Percentiles rank a stretch among this genome's conserved stretches.
phyloP scores from a whole-genome alignment of 2,113 vertebrate species.

The Parus major region DNA sequence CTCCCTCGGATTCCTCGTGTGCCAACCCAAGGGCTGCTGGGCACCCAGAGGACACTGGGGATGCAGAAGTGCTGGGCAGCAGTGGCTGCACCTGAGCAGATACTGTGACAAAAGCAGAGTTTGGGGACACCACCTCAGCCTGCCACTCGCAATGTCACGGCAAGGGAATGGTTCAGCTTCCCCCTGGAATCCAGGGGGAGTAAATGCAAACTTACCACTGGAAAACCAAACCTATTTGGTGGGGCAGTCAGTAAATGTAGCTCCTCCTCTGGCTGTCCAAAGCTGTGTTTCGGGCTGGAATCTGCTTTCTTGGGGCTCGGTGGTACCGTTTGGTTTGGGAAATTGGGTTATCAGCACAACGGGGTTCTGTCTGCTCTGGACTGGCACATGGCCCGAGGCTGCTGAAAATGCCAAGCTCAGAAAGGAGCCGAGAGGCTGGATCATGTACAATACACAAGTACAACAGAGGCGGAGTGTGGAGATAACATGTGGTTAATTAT shows the following conservation, averaged over 20 bases:
- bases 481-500: conserved; percentile 25
- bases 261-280: background rate
- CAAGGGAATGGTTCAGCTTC: background rate
- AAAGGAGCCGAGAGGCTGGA: background rate
- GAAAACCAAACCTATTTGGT: background rate
- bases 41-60: fast-evolving
- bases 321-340: background rate
- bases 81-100: background rate
- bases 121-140: fast-evolving
- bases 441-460: background rate
- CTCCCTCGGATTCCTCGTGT: background rate
- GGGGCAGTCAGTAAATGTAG: fast-evolving
- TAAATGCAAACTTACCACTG: background rate
- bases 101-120: background rate
- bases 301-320: background rate
- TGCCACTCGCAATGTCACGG: fast-evolving
- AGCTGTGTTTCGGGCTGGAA: background rate
- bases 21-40: background rate
- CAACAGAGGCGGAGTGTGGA: background rate
- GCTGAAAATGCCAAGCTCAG: fast-evolving
- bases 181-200: background rate
- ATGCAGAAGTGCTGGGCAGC: background rate
- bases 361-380: background rate
- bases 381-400: fast-evolving
- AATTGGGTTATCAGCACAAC: background rate